Evolutionary conservation across 30 jellyfish, hydroid and myxozoan genomes (phyloP).

Genomic region (Turritopsis rubra): DNA sequence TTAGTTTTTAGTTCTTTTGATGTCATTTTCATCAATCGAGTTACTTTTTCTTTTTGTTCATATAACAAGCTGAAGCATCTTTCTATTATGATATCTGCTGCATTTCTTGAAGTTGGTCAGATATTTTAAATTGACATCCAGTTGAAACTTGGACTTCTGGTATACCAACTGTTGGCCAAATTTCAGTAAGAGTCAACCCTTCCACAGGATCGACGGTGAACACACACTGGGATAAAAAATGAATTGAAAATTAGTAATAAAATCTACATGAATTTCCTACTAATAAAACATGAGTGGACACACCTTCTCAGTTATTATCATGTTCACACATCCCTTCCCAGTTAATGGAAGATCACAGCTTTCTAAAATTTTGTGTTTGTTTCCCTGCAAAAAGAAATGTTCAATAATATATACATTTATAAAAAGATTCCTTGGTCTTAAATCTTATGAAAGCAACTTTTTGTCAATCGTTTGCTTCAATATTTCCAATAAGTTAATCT

Average conservation of each 20-base stretch:
- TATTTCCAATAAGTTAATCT: no score
- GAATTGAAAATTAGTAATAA: neutral
- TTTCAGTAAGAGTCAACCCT: slow-evolving; percentile 65
- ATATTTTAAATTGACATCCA: slow-evolving; percentile 76
- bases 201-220: slow-evolving; percentile 75
- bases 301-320: slow-evolving; percentile 93
- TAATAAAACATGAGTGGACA: neutral
- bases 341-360: slow-evolving; percentile 75
- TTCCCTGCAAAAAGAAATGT: slow-evolving; percentile 42
- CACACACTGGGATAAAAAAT: slow-evolving; percentile 51
- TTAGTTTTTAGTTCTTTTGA: neutral
- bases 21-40: no score
- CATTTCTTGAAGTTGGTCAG: slow-evolving; percentile 69
- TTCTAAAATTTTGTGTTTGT: slow-evolving; percentile 69
- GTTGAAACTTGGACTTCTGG: slow-evolving; percentile 76
- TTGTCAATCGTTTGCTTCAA: no score
- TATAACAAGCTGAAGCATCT: no score
- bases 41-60: neutral
- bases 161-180: slow-evolving; percentile 81
- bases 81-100: slow-evolving; percentile 15
- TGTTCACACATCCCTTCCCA: slow-evolving; percentile 80
- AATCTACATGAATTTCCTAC: neutral
- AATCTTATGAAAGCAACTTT: no score
- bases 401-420: neutral
- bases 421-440: no score